A percentile compares a stretch with the other conserved stretches of the same genome.
phyloP scores from a whole-genome alignment of 2,113 vertebrate genomes.

The Tichodroma muraria region DNA sequence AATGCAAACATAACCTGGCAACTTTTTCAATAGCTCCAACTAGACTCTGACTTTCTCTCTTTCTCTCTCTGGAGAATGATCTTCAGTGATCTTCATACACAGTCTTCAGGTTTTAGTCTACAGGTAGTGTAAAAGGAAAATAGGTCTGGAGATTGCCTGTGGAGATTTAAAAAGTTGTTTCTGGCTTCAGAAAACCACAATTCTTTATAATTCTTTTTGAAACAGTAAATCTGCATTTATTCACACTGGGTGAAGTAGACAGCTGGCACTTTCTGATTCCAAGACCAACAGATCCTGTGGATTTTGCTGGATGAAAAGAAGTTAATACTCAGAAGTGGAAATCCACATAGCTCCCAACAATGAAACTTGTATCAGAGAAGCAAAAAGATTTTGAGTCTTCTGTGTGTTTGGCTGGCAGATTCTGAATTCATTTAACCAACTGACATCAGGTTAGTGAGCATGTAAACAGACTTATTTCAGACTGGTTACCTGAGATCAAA shows the following conservation, averaged over 20 bases:
- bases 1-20: not conserved
- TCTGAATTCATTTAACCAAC: not conserved
- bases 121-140: not conserved
- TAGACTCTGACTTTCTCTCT: not conserved
- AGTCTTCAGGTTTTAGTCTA: not conserved
- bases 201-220: constrained; percentile 4
- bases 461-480: not conserved
- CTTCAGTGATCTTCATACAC: not conserved
- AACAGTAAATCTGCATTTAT: constrained; percentile 35
- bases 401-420: not conserved
- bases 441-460: not conserved
- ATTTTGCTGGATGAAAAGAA: constrained; percentile 15
- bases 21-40: not conserved
- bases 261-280: constrained; percentile 38
- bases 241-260: constrained; percentile 8
- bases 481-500: not conserved
- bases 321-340: constrained; percentile 3
- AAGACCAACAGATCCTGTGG: constrained; percentile 32
- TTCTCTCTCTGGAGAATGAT: not conserved
- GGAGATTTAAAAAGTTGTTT: not conserved
- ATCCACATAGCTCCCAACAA: not conserved
- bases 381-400: not conserved
- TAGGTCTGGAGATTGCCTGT: not conserved
- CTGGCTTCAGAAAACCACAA: not conserved
- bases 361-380: not conserved